These are phyloP conservation scores for Notocelia uddmanniana DNA, from an alignment of 2,888 invertebrate genomes.

Conservation along the genomic window DNA sequence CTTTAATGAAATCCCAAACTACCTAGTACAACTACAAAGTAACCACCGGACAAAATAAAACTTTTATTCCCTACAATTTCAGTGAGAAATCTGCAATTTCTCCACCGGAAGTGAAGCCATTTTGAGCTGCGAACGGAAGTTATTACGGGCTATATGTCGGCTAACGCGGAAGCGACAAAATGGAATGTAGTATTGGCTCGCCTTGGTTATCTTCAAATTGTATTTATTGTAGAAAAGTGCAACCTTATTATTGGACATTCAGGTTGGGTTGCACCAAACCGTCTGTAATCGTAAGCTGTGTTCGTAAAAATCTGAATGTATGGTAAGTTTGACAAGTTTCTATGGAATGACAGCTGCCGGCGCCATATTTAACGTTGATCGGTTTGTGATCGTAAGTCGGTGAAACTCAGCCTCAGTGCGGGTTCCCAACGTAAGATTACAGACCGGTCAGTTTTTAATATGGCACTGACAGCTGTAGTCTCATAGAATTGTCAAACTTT, in stretches of 20 bases:
- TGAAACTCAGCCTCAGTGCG: too few relatives aligned
- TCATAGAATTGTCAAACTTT: too few relatives aligned
- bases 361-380: too few relatives aligned
- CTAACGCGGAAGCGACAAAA: slow-evolving; percentile 23
- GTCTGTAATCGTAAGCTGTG: too few relatives aligned
- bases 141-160: slow-evolving; percentile 32
- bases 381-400: too few relatives aligned
- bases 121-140: slow-evolving; percentile 36
- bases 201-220: slow-evolving; percentile 1
- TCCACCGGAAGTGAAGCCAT: slow-evolving; percentile 36
- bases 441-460: too few relatives aligned
- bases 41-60: slow-evolving; percentile 10
- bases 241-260: not conserved
- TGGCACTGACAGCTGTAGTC: too few relatives aligned
- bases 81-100: slow-evolving; percentile 25
- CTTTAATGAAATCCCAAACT: not conserved
- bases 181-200: slow-evolving; percentile 25
- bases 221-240: not conserved
- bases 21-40: not conserved
- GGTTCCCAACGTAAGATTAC: too few relatives aligned
- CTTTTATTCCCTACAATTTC: slow-evolving; percentile 11
- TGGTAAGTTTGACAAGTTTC: too few relatives aligned
- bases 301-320: too few relatives aligned
- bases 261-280: not conserved
- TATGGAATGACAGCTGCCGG: too few relatives aligned